Evolutionary conservation across 1,140 invertebrate species (phyloP).

Genomic region (Epicauta chinensis): DNA sequence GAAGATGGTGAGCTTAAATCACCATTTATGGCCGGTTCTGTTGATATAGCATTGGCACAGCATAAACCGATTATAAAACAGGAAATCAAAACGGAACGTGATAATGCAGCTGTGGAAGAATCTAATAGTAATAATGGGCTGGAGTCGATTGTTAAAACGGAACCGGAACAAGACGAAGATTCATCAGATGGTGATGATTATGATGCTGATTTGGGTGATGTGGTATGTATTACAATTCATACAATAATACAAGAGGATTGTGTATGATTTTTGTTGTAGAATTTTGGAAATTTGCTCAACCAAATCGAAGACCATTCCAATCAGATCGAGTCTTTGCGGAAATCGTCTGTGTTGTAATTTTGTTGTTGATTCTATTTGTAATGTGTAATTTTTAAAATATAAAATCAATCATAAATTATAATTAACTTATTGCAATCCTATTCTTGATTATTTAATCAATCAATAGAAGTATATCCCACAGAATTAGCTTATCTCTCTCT

Average conservation of each 20-base stretch:
- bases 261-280: neutral
- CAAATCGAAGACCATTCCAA: slow-evolving; percentile 12
- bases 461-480: too few species aligned
- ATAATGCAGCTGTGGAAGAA: neutral
- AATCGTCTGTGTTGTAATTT: slow-evolving; percentile 4
- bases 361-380: slow-evolving; percentile 2
- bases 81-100: slow-evolving; percentile 15
- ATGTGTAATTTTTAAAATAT: slow-evolving; percentile 7
- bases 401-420: neutral
- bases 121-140: neutral
- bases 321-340: slow-evolving; percentile 11
- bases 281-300: slow-evolving; percentile 9
- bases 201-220: slow-evolving; percentile 2
- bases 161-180: neutral
- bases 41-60: slow-evolving; percentile 5
- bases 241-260: neutral
- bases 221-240: slow-evolving; percentile 1
- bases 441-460: too few species aligned
- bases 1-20: neutral
- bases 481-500: too few species aligned
- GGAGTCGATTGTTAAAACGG: slow-evolving; percentile 1
- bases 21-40: slow-evolving; percentile 12
- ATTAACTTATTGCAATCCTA: too few species aligned
- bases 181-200: slow-evolving; percentile 4
- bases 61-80: slow-evolving; percentile 17